phyloP scores from a whole-genome alignment of 2,113 vertebrate species.

The Pelobates fuscus region DNA sequence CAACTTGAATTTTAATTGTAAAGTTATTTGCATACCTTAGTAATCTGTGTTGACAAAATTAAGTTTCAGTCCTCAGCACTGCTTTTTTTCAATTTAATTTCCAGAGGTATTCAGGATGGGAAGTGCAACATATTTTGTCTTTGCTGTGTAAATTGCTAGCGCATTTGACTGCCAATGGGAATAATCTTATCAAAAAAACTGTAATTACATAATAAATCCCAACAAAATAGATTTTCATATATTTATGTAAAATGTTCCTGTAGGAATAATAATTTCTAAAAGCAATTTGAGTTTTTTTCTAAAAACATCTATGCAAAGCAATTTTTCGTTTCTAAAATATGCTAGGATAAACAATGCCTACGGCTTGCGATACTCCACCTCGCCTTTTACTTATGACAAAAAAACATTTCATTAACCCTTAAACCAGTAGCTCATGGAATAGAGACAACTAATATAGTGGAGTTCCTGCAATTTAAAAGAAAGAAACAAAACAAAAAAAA shows the following conservation, averaged over 20 bases:
- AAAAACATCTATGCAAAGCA: slow-evolving; percentile 15
- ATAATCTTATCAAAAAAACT: slow-evolving; percentile 12
- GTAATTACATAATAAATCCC: slow-evolving; percentile 25
- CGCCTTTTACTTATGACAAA: slow-evolving; percentile 2
- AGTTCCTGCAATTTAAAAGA: too few species aligned
- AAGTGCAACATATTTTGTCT: neutral
- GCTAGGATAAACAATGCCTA: slow-evolving; percentile 1
- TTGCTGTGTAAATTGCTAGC: slow-evolving; percentile 28
- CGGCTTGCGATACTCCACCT: neutral
- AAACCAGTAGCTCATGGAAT: neutral
- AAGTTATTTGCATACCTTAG: slow-evolving; percentile 26
- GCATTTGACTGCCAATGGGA: neutral
- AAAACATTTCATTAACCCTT: neutral
- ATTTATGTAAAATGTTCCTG: slow-evolving; percentile 22
- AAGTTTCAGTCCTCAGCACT: neutral
- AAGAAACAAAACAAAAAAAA: too few species aligned
- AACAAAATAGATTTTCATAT: slow-evolving; percentile 36
- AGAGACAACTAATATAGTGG: too few species aligned
- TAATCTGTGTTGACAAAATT: neutral
- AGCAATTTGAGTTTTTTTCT: slow-evolving; percentile 8
- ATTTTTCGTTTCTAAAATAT: slow-evolving; percentile 22
- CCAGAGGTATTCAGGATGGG: neutral
- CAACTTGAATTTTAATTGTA: slow-evolving; percentile 7
- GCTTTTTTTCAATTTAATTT: neutral
- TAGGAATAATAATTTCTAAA: slow-evolving; percentile 23